Conservation (phyloP, 2,797 vertebrate species). For the Onychomys arenicola region DNA sequence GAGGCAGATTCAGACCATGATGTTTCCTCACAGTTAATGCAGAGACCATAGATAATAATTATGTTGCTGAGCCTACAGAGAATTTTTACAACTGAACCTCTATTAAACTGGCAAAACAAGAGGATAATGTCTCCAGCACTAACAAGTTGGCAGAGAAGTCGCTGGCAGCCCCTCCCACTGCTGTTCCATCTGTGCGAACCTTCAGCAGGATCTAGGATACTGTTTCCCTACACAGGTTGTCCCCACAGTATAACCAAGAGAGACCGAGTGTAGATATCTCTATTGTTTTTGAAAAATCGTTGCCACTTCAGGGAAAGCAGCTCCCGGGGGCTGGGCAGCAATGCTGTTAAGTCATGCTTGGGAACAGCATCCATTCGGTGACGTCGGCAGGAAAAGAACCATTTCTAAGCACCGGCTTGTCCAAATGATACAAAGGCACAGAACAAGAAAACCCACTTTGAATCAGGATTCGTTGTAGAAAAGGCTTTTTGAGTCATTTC, state of each 20-base stretch:
- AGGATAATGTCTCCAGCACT: conserved; percentile 82
- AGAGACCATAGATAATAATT: conserved; percentile 86
- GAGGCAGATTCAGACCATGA: conserved; percentile 77
- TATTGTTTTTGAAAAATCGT: conserved; percentile 61
- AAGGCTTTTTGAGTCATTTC: conserved; percentile 62
- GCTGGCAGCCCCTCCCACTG: conserved; percentile 81
- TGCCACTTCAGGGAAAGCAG: background rate
- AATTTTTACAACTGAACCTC: conserved; percentile 84
- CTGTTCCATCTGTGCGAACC: conserved; percentile 81
- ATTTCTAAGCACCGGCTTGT: conserved; percentile 8
- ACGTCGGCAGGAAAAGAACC: background rate
- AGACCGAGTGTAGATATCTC: background rate
- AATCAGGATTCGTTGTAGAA: conserved; percentile 55
- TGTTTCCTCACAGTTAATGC: conserved; percentile 85
- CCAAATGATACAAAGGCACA: background rate
- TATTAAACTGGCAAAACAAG: conserved; percentile 86
- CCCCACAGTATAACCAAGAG: conserved; percentile 73
- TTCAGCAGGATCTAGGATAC: conserved; percentile 75
- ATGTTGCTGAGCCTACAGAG: conserved; percentile 83
- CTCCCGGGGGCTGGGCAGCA: background rate
- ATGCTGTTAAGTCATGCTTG: background rate
- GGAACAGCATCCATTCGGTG: background rate
- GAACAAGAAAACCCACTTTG: conserved; percentile 24
- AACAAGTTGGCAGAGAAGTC: conserved; percentile 84
- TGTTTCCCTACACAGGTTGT: conserved; percentile 83